Evolutionary conservation across 2,888 invertebrate genomes (phyloP), one percentile per base, ranked within the genome.

Genomic region (Ametastegia equiseti): DNA sequence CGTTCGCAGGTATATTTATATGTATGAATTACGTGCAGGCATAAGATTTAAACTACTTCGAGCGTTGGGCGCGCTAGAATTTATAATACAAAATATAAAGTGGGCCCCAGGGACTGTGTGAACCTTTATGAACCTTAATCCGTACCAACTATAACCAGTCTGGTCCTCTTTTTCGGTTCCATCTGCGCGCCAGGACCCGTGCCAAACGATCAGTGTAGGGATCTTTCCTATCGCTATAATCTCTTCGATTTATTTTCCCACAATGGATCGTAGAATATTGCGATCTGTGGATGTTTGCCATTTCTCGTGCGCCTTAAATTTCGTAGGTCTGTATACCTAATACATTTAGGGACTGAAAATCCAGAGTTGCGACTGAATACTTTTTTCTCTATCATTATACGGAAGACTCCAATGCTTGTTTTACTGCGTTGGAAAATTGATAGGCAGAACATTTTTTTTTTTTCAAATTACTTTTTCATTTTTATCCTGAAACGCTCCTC

Each of bases 51-150:
- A 45, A 47, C 71, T 30, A 47, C 71, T 71, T 71, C 71, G 45
- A n/a, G 19, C 60, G 78, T 54, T 23, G 60, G 78, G 78, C 42
- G 78, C 78, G 78, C 11, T 47, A 33, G 86, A 88, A 87, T 88
- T 84, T 89, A 89, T 86, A 88, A 89, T 87, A 86, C 84, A 84
- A 85, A 86, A 88, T 87, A 87, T 87, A 85, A 86, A 86, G 84
- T 85, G 82, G 84, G 82, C 50, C 42, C n/a, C 23, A 67, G 80
- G 81, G 60, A n/a, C 77, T 57, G 75, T 78, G 81, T 45, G 77
- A 60, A 69, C 81, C 81, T 77, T 65, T 78, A 78, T 78, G 45
- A 78, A 63, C 78, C 47, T 78, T 78, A 78, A 78, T 78, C 78
- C 78, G 60, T 36, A 23, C 42, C 60, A 60, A 42, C 60, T 60